phyloP scores from a whole-genome alignment of 2,888 invertebrate genomes.

The Furcula furcula region DNA sequence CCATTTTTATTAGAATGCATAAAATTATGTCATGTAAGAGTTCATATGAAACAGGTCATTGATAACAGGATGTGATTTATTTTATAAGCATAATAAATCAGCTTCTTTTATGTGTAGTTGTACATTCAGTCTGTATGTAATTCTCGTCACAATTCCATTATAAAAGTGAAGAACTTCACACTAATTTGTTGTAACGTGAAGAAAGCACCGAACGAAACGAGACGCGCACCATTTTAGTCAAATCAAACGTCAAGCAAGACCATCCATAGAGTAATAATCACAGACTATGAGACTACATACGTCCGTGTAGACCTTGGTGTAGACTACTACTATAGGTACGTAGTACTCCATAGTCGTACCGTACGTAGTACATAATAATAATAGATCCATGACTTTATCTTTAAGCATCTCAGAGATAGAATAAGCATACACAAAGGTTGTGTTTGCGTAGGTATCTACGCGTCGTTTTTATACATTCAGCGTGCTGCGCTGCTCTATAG shows the following conservation, averaged over 20 bases:
- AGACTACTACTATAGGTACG: no score
- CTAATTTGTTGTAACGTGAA: slow-evolving; percentile 51
- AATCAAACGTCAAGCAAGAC: slow-evolving; percentile 3
- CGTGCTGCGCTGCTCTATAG: no score
- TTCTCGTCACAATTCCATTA: slow-evolving; percentile 59
- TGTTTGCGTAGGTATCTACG: no score
- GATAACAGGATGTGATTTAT: slow-evolving; percentile 25
- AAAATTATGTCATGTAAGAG: slow-evolving; percentile 12
- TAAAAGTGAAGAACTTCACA: slow-evolving; percentile 74
- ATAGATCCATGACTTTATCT: no score
- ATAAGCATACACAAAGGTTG: no score
- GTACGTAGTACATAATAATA: no score
- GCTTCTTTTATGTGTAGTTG: slow-evolving; percentile 36
- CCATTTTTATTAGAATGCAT: slow-evolving; percentile 62
- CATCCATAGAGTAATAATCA: no score
- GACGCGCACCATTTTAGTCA: slow-evolving; percentile 31
- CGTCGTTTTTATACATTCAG: no score
- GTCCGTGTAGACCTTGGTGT: no score
- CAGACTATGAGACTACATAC: no score
- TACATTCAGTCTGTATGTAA: slow-evolving; percentile 63
- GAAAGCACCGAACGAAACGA: slow-evolving; percentile 47
- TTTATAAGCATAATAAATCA: slow-evolving; percentile 48
- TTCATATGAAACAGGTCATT: slow-evolving; percentile 10
- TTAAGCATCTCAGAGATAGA: no score
- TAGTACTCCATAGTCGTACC: no score